Conservation (phyloP, 2,113 vertebrate species). For the Oreocharis arfaki region DNA sequence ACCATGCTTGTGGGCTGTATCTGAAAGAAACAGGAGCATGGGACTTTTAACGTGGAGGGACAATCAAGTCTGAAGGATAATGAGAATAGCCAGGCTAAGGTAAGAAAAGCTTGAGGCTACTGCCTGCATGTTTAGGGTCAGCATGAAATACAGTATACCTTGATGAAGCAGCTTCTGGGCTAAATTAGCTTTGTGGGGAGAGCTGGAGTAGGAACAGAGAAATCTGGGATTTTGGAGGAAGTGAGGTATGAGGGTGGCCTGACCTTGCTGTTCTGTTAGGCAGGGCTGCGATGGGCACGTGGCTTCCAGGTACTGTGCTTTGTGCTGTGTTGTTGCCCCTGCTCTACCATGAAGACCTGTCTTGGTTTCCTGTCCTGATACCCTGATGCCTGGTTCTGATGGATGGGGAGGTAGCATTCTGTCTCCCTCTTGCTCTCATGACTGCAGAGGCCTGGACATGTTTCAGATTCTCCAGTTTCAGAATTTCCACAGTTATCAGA, state of each 20-base stretch:
- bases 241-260: not conserved
- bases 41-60: not conserved
- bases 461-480: not conserved
- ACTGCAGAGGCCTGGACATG: not conserved
- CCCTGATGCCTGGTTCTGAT: not conserved
- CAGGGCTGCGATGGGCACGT: rapidly evolving
- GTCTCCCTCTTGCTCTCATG: not conserved
- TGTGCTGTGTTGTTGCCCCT: not conserved
- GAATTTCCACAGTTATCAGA: not conserved
- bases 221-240: not conserved
- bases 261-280: not conserved
- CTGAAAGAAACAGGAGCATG: not conserved
- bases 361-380: not conserved
- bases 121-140: not conserved
- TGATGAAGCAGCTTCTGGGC: not conserved
- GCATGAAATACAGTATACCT: not conserved
- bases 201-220: not conserved
- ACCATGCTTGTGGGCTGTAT: not conserved
- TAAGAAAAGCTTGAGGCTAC: not conserved
- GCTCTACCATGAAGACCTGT: not conserved
- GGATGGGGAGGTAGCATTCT: not conserved
- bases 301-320: not conserved
- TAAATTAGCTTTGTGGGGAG: not conserved
- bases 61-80: not conserved
- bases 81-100: not conserved